phyloP scores from a whole-genome alignment of 2,888 invertebrate genomes.

The Scaptomyza parva region DNA sequence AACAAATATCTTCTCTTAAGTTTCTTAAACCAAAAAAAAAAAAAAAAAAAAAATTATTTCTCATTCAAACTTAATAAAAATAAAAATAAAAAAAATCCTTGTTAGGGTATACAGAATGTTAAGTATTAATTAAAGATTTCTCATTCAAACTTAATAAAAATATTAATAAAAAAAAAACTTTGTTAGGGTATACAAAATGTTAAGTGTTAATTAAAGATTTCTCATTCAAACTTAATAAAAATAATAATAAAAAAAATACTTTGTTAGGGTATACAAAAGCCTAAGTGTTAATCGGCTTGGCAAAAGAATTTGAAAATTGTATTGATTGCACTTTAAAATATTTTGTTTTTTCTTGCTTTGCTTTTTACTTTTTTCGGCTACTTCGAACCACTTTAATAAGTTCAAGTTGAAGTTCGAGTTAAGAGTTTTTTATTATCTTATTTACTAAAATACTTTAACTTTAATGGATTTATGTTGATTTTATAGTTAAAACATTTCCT shows the following conservation, averaged over 20 bases:
- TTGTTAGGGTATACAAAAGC: slow-evolving; percentile 3
- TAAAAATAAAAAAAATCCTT: too few species aligned
- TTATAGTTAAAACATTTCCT: slow-evolving; percentile 15
- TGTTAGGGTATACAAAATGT: too few species aligned
- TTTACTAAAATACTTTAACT: not conserved
- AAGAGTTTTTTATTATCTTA: not conserved
- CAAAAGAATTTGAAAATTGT: slow-evolving; percentile 33
- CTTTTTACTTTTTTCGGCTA: not conserved
- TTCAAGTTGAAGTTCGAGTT: slow-evolving; percentile 1
- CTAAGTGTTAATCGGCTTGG: not conserved
- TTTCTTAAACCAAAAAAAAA: too few species aligned
- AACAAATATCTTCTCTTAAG: too few species aligned
- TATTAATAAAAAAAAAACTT: too few species aligned
- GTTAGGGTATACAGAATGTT: too few species aligned
- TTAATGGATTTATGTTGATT: slow-evolving; percentile 50
- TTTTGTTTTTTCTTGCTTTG: not conserved
- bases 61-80: too few species aligned
- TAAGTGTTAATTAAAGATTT: too few species aligned
- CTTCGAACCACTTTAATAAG: not conserved
- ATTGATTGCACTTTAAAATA: slow-evolving; percentile 66
- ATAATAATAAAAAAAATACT: not conserved
- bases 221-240: not conserved
- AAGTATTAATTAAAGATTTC: too few species aligned
- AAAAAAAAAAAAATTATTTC: too few species aligned
- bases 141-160: too few species aligned